These are phyloP conservation scores for Anguilla pacifica DNA, from an alignment of 2,797 vertebrate species.

Conservation along the genomic window DNA sequence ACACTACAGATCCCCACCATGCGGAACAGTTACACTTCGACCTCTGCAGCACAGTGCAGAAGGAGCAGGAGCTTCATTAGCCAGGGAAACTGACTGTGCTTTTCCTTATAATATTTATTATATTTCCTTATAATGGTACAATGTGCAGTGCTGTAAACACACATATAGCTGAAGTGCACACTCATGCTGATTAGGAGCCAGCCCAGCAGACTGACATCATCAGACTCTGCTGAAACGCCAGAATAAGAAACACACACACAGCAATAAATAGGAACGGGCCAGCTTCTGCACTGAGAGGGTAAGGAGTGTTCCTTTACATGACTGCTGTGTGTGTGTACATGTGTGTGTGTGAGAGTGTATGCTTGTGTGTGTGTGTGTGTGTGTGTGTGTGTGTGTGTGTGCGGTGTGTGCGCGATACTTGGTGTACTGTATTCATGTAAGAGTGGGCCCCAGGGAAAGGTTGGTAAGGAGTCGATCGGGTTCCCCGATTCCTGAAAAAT, in stretches of 20 bases:
- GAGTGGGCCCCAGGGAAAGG: background rate
- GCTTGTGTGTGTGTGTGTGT: background rate
- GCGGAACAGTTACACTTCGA: background rate
- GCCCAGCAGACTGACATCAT: background rate
- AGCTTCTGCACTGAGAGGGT: background rate
- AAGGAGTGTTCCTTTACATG: background rate
- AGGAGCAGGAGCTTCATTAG: background rate
- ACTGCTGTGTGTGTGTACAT: background rate
- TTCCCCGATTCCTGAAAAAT: background rate
- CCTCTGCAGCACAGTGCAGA: too few species aligned
- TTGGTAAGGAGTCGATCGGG: too few species aligned
- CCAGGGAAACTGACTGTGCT: background rate
- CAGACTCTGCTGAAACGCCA: background rate
- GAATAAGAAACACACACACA: background rate
- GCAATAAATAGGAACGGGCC: background rate
- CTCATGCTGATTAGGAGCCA: background rate
- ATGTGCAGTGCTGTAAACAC: background rate
- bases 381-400: background rate
- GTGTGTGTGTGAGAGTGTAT: background rate
- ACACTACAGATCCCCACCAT: background rate
- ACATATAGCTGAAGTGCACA: background rate
- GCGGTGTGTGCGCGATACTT: background rate
- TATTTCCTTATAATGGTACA: too few species aligned
- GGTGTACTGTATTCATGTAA: background rate
- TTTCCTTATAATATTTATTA: too few species aligned